Base-by-base conservation (phyloP, 2,888 invertebrate species). In the Melanostoma mellinum region DNA sequence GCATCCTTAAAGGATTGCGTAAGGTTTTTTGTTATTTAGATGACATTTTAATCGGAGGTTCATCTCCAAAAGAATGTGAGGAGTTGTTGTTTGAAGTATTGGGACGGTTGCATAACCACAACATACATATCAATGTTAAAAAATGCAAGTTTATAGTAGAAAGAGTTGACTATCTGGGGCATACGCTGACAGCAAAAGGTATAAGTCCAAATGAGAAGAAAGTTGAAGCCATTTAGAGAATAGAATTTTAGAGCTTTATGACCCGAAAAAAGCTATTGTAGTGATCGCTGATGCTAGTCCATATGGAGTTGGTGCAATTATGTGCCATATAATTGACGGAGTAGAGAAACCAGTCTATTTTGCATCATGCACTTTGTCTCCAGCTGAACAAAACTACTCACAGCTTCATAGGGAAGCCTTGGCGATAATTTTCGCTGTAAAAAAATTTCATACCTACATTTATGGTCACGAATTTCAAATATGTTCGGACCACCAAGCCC, bases 371-470 rank as follows among this genome's bases (percentile, higher is more conserved):
- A 61, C 78, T 2, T 50, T 86, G n/a, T 65, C 65, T n/a, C 36
- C 73, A 6, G 60, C 77, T 2, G 73, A 84, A 48, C 55, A 30
- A 40, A 86, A 86, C 42, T 88, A 89, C 80, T 89, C 87, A 5
- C 87, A 88, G 44, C 60, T 87, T 5, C 87, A 88, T 48, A 75
- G 86, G 6, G 88, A 89, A 85, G 89, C 89, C 6, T 82, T 90
- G 5, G 88, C 88, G 6, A 86, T 91, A 2, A 85, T 90, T 32
- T 91, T 87, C 73, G 90, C 89, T 2, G 87, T 91, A 0, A 86
- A 88, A 32, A 89, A 89, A 85, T 92, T 91, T 86, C 89, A 90
- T 65, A 86, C 89, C 35, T 92, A 89, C 81, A 52, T 92, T 3
- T 90, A 87, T 85, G 92, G 42, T 46, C 85, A 63, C 0, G 8